Percentiles rank a stretch among this genome's conserved stretches.
Conservation (phyloP, 2,888 invertebrate species). For the Geophilus truncorum region DNA sequence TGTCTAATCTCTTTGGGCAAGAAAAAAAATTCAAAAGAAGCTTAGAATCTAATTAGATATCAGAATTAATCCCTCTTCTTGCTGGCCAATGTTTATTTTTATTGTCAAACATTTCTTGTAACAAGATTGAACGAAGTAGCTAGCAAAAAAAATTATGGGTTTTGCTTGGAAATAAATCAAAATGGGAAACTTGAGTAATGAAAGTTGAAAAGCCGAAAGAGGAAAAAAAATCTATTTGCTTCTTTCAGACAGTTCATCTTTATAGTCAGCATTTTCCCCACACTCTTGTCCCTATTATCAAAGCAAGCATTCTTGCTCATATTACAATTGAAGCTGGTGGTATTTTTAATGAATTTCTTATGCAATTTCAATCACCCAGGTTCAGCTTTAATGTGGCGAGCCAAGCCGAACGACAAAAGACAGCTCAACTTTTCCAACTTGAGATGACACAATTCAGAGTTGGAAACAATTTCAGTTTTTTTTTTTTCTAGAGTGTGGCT, state of each 20-base stretch:
- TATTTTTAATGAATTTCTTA: neutral
- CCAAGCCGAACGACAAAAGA: neutral
- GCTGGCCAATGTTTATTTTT: neutral
- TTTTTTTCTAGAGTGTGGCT: no score
- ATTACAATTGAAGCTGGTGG: neutral
- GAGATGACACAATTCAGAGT: neutral
- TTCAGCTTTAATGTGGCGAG: neutral
- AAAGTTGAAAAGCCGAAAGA: neutral
- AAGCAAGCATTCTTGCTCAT: neutral
- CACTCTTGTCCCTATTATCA: neutral
- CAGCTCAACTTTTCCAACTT: neutral
- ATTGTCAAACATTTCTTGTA: neutral
- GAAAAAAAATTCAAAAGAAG: neutral
- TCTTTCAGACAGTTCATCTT: neutral
- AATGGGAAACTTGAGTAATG: neutral
- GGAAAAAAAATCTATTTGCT: neutral
- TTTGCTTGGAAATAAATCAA: neutral
- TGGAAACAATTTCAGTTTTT: neutral
- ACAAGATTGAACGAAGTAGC: neutral
- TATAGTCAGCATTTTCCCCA: neutral
- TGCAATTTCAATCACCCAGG: neutral
- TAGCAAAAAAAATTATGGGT: no score
- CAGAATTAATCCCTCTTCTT: neutral
- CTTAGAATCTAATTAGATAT: neutral
- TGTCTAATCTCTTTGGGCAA: neutral